Conservation (phyloP, 1,140 invertebrate genomes). For the Drosophila sucinea region DNA sequence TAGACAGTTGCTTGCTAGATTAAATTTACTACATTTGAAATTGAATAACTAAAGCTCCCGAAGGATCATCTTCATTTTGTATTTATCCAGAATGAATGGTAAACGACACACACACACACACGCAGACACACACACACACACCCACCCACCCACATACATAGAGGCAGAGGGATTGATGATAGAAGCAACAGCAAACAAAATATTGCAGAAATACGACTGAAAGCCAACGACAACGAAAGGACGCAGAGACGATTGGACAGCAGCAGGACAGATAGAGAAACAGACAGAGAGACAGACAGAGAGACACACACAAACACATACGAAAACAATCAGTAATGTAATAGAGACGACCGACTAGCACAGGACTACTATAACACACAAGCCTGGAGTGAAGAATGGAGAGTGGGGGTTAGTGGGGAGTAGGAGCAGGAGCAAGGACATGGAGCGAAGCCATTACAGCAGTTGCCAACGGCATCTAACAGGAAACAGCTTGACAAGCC, state of each 20-base stretch:
- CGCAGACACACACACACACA: constrained; percentile 10
- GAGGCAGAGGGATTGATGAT: constrained; percentile 53
- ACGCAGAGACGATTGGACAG: background rate
- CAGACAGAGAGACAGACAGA: constrained; percentile 23
- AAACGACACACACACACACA: constrained; percentile 73
- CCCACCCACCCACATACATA: background rate
- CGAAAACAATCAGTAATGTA: constrained; percentile 80
- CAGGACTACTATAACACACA: constrained; percentile 42
- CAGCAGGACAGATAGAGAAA: constrained; percentile 18
- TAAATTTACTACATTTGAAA: constrained; percentile 81
- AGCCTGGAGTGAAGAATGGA: constrained; percentile 8
- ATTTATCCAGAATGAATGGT: constrained; percentile 81
- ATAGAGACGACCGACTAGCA: constrained; percentile 61
- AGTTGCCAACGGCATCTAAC: constrained; percentile 50
- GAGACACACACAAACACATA: constrained; percentile 46
- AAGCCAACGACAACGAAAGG: constrained; percentile 44
- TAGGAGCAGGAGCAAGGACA: constrained; percentile 4
- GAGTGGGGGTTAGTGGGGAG: background rate
- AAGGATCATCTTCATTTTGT: constrained; percentile 81
- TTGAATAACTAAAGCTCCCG: constrained; percentile 81
- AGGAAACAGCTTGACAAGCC: constrained; percentile 79
- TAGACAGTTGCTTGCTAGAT: constrained; percentile 67
- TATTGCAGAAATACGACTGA: constrained; percentile 68
- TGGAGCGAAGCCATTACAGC: constrained; percentile 52
- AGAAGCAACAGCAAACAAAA: constrained; percentile 65